Percentiles rank a stretch among this genome's conserved stretches.
phyloP scores from a whole-genome alignment of 2,888 invertebrate species.

The Drosophila kambysellisi region DNA sequence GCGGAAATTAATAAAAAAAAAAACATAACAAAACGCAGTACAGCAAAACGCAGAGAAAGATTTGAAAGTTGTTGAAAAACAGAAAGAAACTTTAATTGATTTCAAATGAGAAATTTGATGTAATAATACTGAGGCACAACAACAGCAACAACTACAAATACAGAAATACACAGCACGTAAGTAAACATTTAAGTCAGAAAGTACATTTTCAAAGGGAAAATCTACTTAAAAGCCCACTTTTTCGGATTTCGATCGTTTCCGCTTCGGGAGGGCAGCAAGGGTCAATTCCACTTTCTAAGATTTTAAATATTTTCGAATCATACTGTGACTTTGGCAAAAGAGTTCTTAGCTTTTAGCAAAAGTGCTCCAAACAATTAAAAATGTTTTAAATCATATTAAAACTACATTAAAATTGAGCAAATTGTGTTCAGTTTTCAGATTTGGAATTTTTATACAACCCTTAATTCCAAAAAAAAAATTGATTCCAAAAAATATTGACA shows the following conservation, averaged over 20 bases:
- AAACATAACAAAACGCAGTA: slow-evolving; percentile 8
- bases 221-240: slow-evolving; percentile 8
- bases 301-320: slow-evolving; percentile 2
- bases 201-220: slow-evolving; percentile 21
- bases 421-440: background rate
- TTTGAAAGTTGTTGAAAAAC: slow-evolving; percentile 29
- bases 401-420: background rate
- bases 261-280: slow-evolving; percentile 17
- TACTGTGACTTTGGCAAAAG: slow-evolving; percentile 2
- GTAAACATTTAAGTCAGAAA: slow-evolving; percentile 25
- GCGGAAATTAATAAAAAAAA: slow-evolving; percentile 40
- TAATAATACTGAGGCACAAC: slow-evolving; percentile 26
- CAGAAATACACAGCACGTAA: slow-evolving; percentile 6
- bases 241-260: slow-evolving; percentile 8
- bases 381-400: background rate
- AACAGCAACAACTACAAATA: slow-evolving; percentile 3
- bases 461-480: background rate
- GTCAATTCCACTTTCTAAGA: slow-evolving; percentile 50
- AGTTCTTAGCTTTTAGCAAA: background rate
- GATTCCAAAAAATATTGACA: background rate
- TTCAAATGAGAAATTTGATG: slow-evolving; percentile 66
- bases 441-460: background rate
- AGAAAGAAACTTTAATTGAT: slow-evolving; percentile 70
- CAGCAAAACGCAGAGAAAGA: slow-evolving; percentile 12
- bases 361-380: background rate